These are phyloP conservation scores for Dryobota labecula DNA, from an alignment of 2,888 invertebrate species.

Conservation along the genomic window DNA sequence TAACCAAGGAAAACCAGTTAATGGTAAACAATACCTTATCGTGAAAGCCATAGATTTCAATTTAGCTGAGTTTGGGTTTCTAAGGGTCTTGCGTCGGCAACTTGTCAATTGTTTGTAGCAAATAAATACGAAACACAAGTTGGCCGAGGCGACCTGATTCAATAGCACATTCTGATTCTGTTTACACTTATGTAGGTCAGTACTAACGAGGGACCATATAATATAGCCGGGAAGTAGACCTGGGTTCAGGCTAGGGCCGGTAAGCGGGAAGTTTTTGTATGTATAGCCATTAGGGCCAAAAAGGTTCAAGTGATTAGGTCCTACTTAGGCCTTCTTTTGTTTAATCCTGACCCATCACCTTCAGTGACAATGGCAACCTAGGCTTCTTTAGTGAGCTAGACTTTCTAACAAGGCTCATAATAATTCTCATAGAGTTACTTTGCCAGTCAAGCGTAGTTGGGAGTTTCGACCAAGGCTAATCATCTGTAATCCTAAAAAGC, in stretches of 20 bases:
- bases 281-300: background rate
- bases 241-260: conserved; percentile 31
- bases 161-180: conserved; percentile 73
- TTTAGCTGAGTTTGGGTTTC: conserved; percentile 7
- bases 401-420: background rate
- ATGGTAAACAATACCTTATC: conserved; percentile 11
- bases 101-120: conserved; percentile 58
- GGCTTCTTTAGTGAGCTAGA: background rate
- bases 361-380: background rate
- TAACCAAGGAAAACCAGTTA: background rate
- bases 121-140: conserved; percentile 66
- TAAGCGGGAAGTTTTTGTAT: conserved; percentile 29
- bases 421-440: background rate
- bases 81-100: conserved; percentile 28
- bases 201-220: conserved; percentile 71
- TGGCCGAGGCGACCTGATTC: conserved; percentile 65
- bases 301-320: conserved; percentile 16
- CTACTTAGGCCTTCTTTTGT: conserved; percentile 1
- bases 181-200: conserved; percentile 78
- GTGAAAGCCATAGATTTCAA: conserved; percentile 5
- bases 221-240: conserved; percentile 59
- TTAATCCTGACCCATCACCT: background rate
- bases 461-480: background rate
- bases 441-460: background rate
- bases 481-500: background rate